Evolutionary conservation across 35 echinoderm and acorn worm genomes (phyloP).

Genomic region (Ptychodera flava): DNA sequence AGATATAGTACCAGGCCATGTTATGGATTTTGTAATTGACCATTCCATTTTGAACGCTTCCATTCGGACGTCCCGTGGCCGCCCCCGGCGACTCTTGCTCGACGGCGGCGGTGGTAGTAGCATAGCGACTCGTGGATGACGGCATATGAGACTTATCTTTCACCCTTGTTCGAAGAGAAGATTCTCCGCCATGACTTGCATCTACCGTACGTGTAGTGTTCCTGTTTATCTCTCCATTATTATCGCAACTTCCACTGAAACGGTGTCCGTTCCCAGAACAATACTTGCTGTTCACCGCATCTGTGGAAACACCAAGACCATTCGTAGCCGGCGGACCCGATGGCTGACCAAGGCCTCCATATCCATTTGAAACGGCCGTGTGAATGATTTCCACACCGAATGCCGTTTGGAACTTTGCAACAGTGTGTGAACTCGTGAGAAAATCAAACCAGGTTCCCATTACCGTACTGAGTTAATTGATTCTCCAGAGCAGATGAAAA

Average conservation of each 20-base stretch:
- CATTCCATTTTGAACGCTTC: neutral
- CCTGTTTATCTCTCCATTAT: neutral
- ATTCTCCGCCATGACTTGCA: neutral
- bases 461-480: neutral
- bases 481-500: no score
- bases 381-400: constrained; percentile 10
- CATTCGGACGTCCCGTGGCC: neutral
- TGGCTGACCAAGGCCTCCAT: neutral
- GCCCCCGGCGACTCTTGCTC: no score
- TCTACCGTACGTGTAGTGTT: neutral
- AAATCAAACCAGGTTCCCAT: neutral
- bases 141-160: neutral
- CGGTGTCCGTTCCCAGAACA: neutral
- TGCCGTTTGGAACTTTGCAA: constrained; percentile 2
- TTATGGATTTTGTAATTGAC: constrained; percentile 31
- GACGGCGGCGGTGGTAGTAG: no score
- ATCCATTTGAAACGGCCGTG: neutral
- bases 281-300: neutral
- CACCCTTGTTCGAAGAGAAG: neutral
- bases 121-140: neutral
- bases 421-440: neutral
- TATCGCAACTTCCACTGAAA: neutral
- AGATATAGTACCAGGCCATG: constrained; percentile 78
- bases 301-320: no score
- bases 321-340: neutral